Evolutionary conservation across 1,140 invertebrate species (phyloP).

Genomic region (Drosophila repletoides): DNA sequence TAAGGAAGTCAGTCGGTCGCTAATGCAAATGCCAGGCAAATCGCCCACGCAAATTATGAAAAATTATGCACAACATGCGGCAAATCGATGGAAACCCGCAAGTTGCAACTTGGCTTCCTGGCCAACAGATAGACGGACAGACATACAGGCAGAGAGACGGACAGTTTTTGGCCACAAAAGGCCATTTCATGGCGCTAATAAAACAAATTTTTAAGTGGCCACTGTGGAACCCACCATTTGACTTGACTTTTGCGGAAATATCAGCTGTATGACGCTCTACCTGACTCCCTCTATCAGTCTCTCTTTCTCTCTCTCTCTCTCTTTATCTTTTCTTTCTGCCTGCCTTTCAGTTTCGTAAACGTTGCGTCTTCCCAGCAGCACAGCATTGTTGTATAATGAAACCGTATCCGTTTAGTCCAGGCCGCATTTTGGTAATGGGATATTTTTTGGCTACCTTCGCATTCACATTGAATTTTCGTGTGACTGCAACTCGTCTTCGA

Average conservation of each 20-base stretch:
- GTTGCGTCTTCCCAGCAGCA: constrained; percentile 28
- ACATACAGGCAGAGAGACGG: neutral
- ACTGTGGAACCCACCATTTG: constrained; percentile 37
- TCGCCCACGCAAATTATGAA: constrained; percentile 54
- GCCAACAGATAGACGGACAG: constrained; percentile 9
- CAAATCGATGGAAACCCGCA: constrained; percentile 44
- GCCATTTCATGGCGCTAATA: constrained; percentile 75
- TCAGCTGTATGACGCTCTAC: constrained; percentile 11
- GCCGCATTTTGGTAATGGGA: constrained; percentile 56
- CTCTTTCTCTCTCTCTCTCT: neutral
- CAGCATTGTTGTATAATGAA: constrained; percentile 62
- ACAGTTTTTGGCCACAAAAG: constrained; percentile 39
- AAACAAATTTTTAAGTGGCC: constrained; percentile 78
- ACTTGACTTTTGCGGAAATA: constrained; percentile 43
- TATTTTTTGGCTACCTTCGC: constrained; percentile 56
- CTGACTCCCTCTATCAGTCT: neutral
- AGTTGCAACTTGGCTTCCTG: constrained; percentile 28
- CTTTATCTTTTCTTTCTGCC: constrained; percentile 13
- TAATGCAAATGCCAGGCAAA: constrained; percentile 56
- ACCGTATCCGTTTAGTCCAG: constrained; percentile 45
- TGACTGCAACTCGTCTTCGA: no score
- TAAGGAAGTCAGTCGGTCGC: constrained; percentile 76
- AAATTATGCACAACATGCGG: constrained; percentile 71
- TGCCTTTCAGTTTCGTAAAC: constrained; percentile 33
- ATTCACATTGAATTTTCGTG: constrained; percentile 19